phyloP scores from a whole-genome alignment of 2,888 invertebrate genomes.

The Scaptomyza reducta region DNA sequence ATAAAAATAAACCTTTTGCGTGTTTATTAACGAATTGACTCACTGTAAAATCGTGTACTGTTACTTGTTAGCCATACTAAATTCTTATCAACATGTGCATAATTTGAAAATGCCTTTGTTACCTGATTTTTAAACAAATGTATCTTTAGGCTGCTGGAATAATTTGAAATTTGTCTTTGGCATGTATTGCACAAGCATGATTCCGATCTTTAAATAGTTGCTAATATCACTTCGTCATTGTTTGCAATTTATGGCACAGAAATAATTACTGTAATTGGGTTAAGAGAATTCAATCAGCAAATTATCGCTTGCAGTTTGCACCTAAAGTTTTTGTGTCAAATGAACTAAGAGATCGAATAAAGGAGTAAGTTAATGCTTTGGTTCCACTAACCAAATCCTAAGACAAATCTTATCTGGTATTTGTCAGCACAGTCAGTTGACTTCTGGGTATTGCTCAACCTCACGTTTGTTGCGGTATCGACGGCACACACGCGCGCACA shows the following conservation, averaged over 20 bases:
- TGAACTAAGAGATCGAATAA: neutral
- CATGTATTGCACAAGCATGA: conserved; percentile 37
- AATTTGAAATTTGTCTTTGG: conserved; percentile 25
- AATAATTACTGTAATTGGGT: conserved; percentile 45
- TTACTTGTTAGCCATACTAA: too few relatives aligned
- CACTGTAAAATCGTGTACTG: too few relatives aligned
- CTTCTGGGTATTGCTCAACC: conserved; percentile 40
- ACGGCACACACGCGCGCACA: conserved; percentile 3
- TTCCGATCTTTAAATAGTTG: conserved; percentile 36
- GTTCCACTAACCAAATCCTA: neutral
- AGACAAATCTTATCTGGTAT: neutral
- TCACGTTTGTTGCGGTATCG: conserved; percentile 51
- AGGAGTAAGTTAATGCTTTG: neutral
- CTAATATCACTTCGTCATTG: conserved; percentile 12
- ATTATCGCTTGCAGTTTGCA: neutral
- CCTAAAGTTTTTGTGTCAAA: neutral
- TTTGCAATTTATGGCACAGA: conserved; percentile 26
- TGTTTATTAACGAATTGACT: too few relatives aligned
- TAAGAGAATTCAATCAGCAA: conserved; percentile 1
- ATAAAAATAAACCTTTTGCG: too few relatives aligned
- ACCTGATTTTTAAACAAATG: neutral
- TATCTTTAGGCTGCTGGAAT: conserved; percentile 14
- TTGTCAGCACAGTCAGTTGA: conserved; percentile 33
- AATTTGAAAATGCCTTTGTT: neutral
- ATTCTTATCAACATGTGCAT: too few relatives aligned